phyloP scores from a whole-genome alignment of 2,113 vertebrate genomes.

The Perca schrenkii region DNA sequence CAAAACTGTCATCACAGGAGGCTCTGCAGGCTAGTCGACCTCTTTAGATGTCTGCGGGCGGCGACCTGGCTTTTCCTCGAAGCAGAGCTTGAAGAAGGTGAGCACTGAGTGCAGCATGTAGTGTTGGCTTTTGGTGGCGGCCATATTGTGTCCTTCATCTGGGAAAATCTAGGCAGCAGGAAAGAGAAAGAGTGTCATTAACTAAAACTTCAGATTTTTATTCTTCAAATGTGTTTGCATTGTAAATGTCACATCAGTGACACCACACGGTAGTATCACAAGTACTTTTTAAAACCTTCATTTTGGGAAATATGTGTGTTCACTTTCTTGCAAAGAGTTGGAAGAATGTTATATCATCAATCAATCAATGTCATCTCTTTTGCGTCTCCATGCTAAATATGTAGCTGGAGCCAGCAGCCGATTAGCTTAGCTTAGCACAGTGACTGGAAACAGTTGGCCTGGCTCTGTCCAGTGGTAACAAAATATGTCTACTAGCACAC shows the following conservation, averaged over 20 bases:
- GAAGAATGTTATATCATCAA: too few relatives aligned
- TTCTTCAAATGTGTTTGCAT: not conserved
- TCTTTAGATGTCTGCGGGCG: slow-evolving; percentile 49
- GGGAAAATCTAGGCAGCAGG: slow-evolving; percentile 80
- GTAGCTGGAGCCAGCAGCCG: too few relatives aligned
- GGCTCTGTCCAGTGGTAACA: not conserved
- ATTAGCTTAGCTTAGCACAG: too few relatives aligned
- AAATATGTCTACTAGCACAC: not conserved
- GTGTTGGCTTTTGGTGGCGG: slow-evolving; percentile 55
- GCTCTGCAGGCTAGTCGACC: slow-evolving; percentile 53
- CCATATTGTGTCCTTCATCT: slow-evolving; percentile 81
- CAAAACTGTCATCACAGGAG: not conserved
- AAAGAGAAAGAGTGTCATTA: not conserved
- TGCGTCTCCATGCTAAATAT: too few relatives aligned
- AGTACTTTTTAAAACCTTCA: not conserved
- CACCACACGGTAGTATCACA: not conserved
- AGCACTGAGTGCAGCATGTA: slow-evolving; percentile 77
- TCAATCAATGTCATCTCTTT: too few relatives aligned
- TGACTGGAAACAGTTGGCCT: too few relatives aligned
- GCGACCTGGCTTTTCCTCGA: slow-evolving; percentile 50
- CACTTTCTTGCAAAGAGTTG: not conserved
- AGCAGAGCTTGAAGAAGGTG: slow-evolving; percentile 82
- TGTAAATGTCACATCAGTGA: not conserved
- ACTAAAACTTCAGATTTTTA: not conserved
- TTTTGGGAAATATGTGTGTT: not conserved